Conservation (phyloP, 2,888 invertebrate species). For the Cristatella mucedo region DNA sequence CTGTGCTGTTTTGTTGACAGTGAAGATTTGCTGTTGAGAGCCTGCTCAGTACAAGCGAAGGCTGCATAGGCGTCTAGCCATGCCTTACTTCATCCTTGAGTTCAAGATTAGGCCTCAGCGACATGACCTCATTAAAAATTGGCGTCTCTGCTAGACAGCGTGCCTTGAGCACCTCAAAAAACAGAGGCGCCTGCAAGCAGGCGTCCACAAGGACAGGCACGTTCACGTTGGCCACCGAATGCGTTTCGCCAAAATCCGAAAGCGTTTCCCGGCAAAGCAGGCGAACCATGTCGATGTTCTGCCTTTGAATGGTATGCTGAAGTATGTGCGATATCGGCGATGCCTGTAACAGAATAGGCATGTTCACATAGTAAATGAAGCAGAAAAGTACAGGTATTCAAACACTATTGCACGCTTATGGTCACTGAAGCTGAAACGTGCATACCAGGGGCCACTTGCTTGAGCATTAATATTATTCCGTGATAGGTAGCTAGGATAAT, state of each 20-base stretch:
- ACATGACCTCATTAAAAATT: constrained; percentile 21
- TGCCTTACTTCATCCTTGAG: constrained; percentile 25
- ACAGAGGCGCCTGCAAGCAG: constrained; percentile 25
- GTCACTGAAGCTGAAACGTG: no score
- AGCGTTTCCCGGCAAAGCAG: constrained; percentile 24
- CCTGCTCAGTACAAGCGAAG: no score
- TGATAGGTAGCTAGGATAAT: no score
- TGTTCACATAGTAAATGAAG: no score
- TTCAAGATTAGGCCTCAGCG: constrained; percentile 18
- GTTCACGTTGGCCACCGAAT: constrained; percentile 26
- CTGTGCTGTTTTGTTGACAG: no score
- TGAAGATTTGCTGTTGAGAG: no score
- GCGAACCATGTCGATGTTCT: constrained; percentile 17
- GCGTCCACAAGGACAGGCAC: constrained; percentile 19
- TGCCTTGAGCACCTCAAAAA: constrained; percentile 21
- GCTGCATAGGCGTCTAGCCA: no score
- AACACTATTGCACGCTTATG: no score
- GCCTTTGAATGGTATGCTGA: constrained; percentile 21
- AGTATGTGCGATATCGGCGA: constrained; percentile 21
- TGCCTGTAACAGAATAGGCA: constrained; percentile 16
- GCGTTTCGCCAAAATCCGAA: no score
- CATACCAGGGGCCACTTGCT: no score
- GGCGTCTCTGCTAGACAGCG: constrained; percentile 13
- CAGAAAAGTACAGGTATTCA: no score
- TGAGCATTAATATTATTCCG: no score